These are phyloP conservation scores for Heliconius hortense DNA, from an alignment of 2,888 invertebrate genomes.

Conservation along the genomic window DNA sequence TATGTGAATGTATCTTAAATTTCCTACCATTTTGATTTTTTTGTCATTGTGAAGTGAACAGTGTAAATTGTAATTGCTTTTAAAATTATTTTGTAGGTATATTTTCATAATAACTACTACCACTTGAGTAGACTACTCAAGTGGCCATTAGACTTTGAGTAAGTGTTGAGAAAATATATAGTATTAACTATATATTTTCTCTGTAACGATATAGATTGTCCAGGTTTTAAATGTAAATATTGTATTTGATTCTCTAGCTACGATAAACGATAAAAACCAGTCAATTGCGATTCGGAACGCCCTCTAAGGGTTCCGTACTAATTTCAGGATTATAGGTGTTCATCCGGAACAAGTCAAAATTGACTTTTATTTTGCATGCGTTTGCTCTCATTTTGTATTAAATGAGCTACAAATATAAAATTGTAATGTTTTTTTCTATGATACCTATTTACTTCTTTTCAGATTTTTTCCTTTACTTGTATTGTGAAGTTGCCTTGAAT, in stretches of 20 bases:
- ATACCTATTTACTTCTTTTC: no score
- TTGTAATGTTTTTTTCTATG: no score
- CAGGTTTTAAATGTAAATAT: background rate
- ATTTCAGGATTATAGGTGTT: no score
- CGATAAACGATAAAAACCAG: background rate
- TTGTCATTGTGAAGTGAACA: background rate
- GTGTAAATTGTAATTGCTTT: background rate
- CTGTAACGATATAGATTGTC: background rate
- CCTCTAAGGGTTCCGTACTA: no score
- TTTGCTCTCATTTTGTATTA: no score
- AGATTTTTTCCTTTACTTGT: no score
- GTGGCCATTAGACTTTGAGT: background rate
- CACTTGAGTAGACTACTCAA: no score
- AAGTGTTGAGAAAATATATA: background rate
- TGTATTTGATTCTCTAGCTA: background rate
- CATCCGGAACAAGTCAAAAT: no score
- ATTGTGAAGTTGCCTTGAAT: no score
- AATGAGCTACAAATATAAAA: no score
- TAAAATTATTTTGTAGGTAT: background rate
- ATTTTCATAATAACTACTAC: background rate
- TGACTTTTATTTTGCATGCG: no score
- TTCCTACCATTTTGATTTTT: constrained; percentile 1
- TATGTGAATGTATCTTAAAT: constrained; percentile 6
- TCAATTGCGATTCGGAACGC: no score
- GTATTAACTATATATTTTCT: background rate